Base-by-base conservation (phyloP, 1,140 invertebrate species). In the Euura saliciscinereae region DNA sequence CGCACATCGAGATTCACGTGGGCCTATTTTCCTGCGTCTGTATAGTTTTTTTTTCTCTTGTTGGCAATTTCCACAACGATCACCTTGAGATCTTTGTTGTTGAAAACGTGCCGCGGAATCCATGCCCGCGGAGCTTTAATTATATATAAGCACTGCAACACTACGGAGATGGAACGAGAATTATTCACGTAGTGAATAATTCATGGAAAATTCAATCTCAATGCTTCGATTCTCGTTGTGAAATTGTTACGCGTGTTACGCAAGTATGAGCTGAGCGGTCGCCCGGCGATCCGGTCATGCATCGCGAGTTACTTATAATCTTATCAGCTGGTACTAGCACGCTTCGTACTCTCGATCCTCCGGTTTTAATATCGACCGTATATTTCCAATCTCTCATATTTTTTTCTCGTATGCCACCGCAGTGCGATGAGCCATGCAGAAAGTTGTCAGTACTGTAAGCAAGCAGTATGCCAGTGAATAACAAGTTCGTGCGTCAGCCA, bases 231-330 rank as follows among this genome's bases (percentile, higher is more conserved):
- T 59, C 51, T 8, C 51, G 51, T 59, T 59, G 51, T 59, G 51
- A 11, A 59, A 59, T 59, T n/a, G 51, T 59, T 59, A 59, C 51
- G 51, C 51, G 5, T n/a, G 51, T 59, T 59, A 59, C 51, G 51
- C 51, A 59, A 59, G 51, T 28, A 59, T 59, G 5, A 28, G 28
- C 28, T 28, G 28, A 28, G 28, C 28, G 28, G 28, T 28, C 28
- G 28, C 28, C 28, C 28, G 0, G 28, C 28, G 28, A 28, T 28
- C 28, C 28, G 28, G 28, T 28, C 28, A 28, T 59, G 10, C 51
- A n/a, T 6, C 13, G 51, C 51, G 13, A 59, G 13, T 59, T 8
- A 59, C 13, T 59, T n/a, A n/a, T 59, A 5, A n/a, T n/a, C 51
- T 59, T 59, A 59, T 59, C 51, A 59, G 51, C 51, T 59, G 13